phyloP scores from a whole-genome alignment of 2,888 invertebrate species.

The Galeruca laticollis region DNA sequence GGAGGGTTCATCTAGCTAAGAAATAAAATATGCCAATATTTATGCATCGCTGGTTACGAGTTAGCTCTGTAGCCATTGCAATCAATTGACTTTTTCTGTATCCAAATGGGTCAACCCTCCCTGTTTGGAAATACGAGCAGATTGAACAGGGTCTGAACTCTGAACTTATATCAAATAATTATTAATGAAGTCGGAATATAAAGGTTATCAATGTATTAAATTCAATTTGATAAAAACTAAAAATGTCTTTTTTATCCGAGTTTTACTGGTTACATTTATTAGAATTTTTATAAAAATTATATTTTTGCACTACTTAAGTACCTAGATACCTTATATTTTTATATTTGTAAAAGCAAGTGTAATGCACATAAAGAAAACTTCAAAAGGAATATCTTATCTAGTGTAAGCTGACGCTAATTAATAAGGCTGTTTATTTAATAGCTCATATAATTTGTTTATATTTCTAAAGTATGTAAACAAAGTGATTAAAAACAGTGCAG shows the following conservation, averaged over 20 bases:
- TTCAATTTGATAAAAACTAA: not conserved
- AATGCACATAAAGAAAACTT: not conserved
- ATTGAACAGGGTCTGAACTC: not conserved
- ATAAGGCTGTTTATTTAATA: not conserved
- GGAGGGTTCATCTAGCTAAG: not conserved
- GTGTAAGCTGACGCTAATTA: not conserved
- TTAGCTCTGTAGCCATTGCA: not conserved
- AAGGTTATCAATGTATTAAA: too few relatives aligned
- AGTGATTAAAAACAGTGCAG: not conserved
- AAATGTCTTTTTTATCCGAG: too few relatives aligned
- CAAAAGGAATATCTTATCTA: not conserved
- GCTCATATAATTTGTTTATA: not conserved
- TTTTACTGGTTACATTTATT: too few relatives aligned
- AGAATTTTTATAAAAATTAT: too few relatives aligned
- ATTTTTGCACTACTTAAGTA: too few relatives aligned
- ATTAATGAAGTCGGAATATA: too few relatives aligned
- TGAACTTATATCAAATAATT: not conserved
- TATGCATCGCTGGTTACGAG: not conserved
- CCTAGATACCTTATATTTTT: too few relatives aligned
- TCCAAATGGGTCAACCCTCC: conserved; percentile 18
- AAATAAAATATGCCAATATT: not conserved
- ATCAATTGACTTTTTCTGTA: conserved; percentile 5
- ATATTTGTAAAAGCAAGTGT: not conserved
- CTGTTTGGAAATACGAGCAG: not conserved
- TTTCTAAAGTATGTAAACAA: not conserved